These are phyloP conservation scores for Tachystola acroxantha DNA, from an alignment of 2,888 invertebrate species.

Conservation along the genomic window DNA sequence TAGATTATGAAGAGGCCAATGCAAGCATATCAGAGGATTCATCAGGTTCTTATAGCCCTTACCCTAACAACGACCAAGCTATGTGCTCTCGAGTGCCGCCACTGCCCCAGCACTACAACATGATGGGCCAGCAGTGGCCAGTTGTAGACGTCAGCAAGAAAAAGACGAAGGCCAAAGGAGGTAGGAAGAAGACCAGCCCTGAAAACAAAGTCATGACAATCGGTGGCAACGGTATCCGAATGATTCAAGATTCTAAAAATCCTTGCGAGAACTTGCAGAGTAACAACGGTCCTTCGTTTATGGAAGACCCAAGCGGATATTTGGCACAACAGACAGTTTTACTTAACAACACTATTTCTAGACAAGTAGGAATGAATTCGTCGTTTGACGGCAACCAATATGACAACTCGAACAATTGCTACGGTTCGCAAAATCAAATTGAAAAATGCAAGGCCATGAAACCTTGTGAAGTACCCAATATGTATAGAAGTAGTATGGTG, in stretches of 20 bases:
- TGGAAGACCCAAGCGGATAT: slow-evolving; percentile 95
- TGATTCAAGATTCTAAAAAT: slow-evolving; percentile 56
- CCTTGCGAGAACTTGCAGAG: slow-evolving; percentile 62
- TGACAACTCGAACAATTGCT: slow-evolving; percentile 39
- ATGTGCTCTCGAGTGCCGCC: slow-evolving; percentile 85
- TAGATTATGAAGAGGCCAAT: slow-evolving; percentile 56
- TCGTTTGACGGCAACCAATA: slow-evolving; percentile 50
- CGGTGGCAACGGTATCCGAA: slow-evolving; percentile 52
- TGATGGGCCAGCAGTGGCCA: slow-evolving; percentile 68
- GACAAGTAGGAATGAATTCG: slow-evolving; percentile 75
- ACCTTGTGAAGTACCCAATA: slow-evolving; percentile 38
- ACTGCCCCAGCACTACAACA: slow-evolving; percentile 81
- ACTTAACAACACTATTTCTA: slow-evolving; percentile 88
- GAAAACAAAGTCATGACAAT: slow-evolving; percentile 51
- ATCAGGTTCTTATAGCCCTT: slow-evolving; percentile 45
- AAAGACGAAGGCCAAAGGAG: slow-evolving; percentile 78
- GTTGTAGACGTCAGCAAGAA: slow-evolving; percentile 57
- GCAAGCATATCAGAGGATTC: slow-evolving; percentile 58
- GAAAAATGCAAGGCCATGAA: slow-evolving; percentile 45
- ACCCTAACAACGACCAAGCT: slow-evolving; percentile 62
- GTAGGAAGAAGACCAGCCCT: slow-evolving; percentile 67
- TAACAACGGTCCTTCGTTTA: slow-evolving; percentile 86
- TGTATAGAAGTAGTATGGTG: slow-evolving; percentile 50
- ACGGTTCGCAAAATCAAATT: slow-evolving; percentile 37
- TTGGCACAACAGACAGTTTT: slow-evolving; percentile 93